These are phyloP conservation scores for Ceryle rudis DNA, from an alignment of 2,797 vertebrate species.

Conservation along the genomic window DNA sequence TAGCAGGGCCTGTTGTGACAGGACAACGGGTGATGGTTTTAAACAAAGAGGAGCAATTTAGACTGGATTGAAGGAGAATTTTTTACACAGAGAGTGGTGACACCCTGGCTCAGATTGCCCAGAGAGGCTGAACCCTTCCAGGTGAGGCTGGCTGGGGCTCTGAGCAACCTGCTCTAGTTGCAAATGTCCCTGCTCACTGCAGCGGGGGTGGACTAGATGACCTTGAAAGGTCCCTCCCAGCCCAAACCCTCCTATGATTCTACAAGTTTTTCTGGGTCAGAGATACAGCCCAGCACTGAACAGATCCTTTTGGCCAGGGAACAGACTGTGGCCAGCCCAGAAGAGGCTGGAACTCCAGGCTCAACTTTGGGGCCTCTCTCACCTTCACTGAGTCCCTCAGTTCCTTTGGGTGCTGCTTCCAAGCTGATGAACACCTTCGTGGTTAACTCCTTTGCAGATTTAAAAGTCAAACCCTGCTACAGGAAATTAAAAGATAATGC, in stretches of 20 bases:
- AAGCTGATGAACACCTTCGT: background rate
- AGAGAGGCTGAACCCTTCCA: background rate
- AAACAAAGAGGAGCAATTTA: background rate
- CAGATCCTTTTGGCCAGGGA: background rate
- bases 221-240: background rate
- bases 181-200: background rate
- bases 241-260: background rate
- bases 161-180: background rate
- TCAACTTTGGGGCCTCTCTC: background rate
- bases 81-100: background rate
- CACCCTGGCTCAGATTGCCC: background rate
- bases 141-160: background rate
- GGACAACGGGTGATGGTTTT: background rate
- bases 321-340: background rate
- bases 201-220: background rate
- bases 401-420: background rate
- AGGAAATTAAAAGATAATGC: conserved; percentile 76
- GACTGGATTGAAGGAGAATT: background rate
- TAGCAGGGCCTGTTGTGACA: background rate
- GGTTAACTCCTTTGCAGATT: conserved; percentile 36
- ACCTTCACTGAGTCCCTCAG: rapidly evolving
- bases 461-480: conserved; percentile 62
- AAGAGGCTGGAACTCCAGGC: background rate
- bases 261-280: background rate
- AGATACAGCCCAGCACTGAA: background rate